Evolutionary conservation across 1,140 invertebrate species (phyloP).

Genomic region (Tetragnatha versicolor): DNA sequence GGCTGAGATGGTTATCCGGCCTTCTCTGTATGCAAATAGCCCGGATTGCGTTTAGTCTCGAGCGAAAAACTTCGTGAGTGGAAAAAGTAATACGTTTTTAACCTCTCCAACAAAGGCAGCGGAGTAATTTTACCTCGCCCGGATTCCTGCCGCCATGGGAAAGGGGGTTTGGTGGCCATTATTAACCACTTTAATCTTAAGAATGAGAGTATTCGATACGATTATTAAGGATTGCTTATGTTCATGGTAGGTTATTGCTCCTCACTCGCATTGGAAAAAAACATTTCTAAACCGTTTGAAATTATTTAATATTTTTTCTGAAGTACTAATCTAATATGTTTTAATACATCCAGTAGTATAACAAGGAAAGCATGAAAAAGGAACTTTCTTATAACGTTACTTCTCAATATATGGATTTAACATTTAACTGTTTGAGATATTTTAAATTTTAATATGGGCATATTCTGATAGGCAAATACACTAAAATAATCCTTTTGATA

Average conservation of each 20-base stretch:
- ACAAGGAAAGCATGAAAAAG: no score
- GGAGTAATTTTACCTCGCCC: conserved; percentile 9
- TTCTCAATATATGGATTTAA: no score
- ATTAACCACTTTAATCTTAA: neutral
- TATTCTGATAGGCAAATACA: no score
- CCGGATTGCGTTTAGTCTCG: conserved; percentile 23
- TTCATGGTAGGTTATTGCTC: neutral
- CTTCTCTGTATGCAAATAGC: conserved; percentile 45
- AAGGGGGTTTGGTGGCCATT: neutral
- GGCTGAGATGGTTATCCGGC: conserved; percentile 28
- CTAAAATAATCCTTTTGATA: no score
- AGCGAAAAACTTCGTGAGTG: conserved; percentile 10
- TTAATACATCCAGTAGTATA: no score
- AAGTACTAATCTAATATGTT: no score
- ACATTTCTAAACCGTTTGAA: neutral
- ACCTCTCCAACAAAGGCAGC: neutral
- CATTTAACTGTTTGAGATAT: no score
- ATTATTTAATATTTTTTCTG: no score
- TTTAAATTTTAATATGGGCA: no score
- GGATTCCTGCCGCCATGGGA: no score
- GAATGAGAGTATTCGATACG: no score
- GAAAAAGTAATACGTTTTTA: conserved; percentile 43
- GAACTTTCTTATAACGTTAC: no score
- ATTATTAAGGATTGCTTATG: neutral
- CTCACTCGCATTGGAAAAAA: neutral